Conservation (phyloP, 2,888 invertebrate genomes). For the Aphrophora alni region DNA sequence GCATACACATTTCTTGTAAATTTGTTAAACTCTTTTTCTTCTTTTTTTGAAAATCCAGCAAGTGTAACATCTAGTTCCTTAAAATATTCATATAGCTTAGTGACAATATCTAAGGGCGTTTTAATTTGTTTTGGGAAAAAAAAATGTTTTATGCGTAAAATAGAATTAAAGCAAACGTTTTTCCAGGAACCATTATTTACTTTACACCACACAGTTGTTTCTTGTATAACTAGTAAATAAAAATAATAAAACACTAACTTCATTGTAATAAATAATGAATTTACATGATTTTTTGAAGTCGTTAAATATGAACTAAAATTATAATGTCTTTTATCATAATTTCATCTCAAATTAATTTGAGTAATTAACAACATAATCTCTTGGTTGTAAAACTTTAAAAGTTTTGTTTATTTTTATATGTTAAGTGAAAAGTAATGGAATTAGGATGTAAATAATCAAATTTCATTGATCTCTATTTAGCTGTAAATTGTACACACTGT, state of each 20-base stretch:
- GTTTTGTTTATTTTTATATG: no score
- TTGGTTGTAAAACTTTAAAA: no score
- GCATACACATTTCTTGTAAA: neutral
- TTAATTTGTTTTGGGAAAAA: neutral
- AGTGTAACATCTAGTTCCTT: neutral
- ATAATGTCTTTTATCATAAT: neutral
- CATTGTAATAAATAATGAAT: neutral
- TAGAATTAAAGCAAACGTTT: neutral
- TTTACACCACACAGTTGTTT: neutral
- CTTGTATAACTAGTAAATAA: neutral
- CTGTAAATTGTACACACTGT: no score
- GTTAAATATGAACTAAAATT: no score
- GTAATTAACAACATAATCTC: no score
- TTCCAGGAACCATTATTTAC: neutral
- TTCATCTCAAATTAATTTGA: neutral
- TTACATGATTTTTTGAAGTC: neutral
- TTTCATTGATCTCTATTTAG: no score
- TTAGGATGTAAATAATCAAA: no score
- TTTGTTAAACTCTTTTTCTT: neutral
- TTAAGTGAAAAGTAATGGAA: no score
- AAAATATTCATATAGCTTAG: neutral
- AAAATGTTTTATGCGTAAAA: neutral
- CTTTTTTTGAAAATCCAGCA: neutral
- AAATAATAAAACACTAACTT: neutral
- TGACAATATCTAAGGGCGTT: neutral